phyloP scores from a whole-genome alignment of 2,113 vertebrate species.

The Marmota flaviventris region DNA sequence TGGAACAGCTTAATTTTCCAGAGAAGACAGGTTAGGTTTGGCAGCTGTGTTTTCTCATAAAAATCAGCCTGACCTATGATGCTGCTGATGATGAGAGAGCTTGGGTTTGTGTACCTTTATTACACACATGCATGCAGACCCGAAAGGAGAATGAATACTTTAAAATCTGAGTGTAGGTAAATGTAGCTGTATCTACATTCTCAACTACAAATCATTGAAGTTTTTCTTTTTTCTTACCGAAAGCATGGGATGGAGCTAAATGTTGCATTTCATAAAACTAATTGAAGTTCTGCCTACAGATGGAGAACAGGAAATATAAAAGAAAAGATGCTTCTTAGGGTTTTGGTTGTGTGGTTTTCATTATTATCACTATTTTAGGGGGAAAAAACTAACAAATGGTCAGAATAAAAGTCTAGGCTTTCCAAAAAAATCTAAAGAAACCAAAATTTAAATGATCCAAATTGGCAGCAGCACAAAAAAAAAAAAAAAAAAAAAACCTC shows the following conservation, averaged over 20 bases:
- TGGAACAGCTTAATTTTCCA: constrained; percentile 60
- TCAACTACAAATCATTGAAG: constrained; percentile 84
- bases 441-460: constrained; percentile 59
- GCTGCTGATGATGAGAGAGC: constrained; percentile 71
- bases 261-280: constrained; percentile 84
- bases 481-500: constrained; percentile 79
- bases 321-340: constrained; percentile 73
- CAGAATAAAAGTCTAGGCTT: constrained; percentile 76
- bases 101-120: constrained; percentile 51
- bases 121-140: constrained; percentile 45
- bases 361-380: constrained; percentile 65
- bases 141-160: constrained; percentile 75
- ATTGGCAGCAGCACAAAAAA: constrained; percentile 69
- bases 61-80: constrained; percentile 68
- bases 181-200: constrained; percentile 86
- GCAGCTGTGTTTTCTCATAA: constrained; percentile 53
- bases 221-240: constrained; percentile 75
- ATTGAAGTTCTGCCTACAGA: constrained; percentile 80
- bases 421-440: background rate
- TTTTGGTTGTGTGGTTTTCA: constrained; percentile 75
- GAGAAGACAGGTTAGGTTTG: constrained; percentile 21
- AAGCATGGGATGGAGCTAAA: constrained; percentile 54
- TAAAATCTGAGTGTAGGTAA: constrained; percentile 86
- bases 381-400: constrained; percentile 83
- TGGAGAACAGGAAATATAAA: constrained; percentile 79